Evolutionary conservation across 2,113 vertebrate genomes (phyloP).

Genomic region (Stictonetta naevosa): DNA sequence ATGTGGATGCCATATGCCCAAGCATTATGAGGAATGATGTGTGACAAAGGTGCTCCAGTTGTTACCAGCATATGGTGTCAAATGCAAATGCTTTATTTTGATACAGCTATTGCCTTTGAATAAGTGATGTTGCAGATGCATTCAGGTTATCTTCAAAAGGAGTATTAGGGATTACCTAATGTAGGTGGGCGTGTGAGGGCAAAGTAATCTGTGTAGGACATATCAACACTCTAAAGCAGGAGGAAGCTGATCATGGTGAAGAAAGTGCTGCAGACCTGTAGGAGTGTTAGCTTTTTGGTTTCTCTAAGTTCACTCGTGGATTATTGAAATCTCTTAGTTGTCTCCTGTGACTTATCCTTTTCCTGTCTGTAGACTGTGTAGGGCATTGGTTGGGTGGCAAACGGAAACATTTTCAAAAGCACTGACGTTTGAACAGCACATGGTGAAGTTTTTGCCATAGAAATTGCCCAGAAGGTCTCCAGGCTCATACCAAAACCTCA

Average conservation of each 20-base stretch:
- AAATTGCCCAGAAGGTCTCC: background rate
- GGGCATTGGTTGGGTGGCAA: background rate
- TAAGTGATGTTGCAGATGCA: background rate
- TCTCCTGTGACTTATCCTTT: background rate
- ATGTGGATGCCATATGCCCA: background rate
- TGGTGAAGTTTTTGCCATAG: background rate
- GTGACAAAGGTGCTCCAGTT: background rate
- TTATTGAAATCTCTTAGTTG: background rate
- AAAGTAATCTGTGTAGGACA: background rate
- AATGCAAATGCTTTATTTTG: background rate
- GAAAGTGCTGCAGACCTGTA: background rate
- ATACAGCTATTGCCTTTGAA: background rate
- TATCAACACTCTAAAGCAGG: background rate
- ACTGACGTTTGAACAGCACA: rapidly evolving
- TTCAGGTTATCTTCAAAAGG: background rate
- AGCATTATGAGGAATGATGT: background rate
- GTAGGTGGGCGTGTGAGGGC: background rate
- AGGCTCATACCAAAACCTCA: background rate
- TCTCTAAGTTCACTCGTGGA: background rate
- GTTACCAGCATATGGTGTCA: background rate
- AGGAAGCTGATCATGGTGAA: background rate
- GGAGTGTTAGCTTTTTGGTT: background rate
- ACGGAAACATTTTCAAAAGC: background rate
- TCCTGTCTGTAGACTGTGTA: background rate
- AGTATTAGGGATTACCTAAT: background rate